These are phyloP conservation scores for Ochropleura leucogaster DNA, from an alignment of 2,888 invertebrate genomes.

Conservation along the genomic window DNA sequence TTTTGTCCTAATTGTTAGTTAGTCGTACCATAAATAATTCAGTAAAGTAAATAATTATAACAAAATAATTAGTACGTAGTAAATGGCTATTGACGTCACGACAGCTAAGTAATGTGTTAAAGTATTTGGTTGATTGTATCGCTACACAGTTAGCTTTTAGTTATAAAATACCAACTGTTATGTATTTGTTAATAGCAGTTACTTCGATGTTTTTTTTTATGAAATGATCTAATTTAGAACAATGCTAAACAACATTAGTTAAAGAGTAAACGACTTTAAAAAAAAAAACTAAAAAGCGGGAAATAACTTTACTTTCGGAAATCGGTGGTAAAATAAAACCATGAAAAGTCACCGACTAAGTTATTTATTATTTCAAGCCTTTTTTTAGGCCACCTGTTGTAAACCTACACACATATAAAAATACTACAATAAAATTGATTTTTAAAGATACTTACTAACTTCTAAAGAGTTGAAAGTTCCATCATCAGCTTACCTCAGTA, in stretches of 20 bases:
- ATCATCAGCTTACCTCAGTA: too few species aligned
- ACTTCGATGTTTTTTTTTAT: constrained; percentile 12
- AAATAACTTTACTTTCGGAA: too few species aligned
- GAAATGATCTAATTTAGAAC: neutral
- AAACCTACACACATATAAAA: too few species aligned
- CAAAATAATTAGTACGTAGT: constrained; percentile 50
- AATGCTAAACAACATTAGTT: neutral
- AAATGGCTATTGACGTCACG: constrained; percentile 44
- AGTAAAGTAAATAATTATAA: constrained; percentile 40
- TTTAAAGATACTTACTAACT: too few species aligned
- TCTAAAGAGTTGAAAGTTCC: too few species aligned
- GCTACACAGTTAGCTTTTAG: constrained; percentile 49
- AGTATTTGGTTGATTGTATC: constrained; percentile 65
- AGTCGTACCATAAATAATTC: constrained; percentile 47
- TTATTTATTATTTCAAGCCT: too few species aligned
- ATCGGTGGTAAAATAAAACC: too few species aligned
- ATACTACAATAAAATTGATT: too few species aligned
- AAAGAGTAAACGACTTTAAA: too few species aligned
- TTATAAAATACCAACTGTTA: constrained; percentile 39
- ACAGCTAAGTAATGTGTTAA: constrained; percentile 47
- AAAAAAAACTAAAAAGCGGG: too few species aligned
- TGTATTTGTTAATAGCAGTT: constrained; percentile 10
- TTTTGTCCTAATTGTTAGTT: constrained; percentile 20
- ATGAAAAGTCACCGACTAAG: too few species aligned
- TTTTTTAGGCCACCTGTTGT: too few species aligned